Percentiles rank a stretch among this genome's conserved stretches.
These are phyloP conservation scores for Agonopterix heracliana DNA, from an alignment of 2,888 invertebrate species.

Conservation along the genomic window DNA sequence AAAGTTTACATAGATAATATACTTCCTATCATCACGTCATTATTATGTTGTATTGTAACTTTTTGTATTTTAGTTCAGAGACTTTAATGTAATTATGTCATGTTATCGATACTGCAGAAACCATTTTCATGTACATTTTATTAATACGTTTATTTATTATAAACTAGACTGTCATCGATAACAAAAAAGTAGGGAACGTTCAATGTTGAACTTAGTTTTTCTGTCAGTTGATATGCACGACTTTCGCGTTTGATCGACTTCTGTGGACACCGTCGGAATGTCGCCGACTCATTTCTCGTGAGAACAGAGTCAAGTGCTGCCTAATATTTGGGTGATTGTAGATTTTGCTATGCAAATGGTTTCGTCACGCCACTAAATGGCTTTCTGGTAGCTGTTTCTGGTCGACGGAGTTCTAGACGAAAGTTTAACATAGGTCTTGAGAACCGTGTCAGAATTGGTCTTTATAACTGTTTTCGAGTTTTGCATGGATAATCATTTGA, in stretches of 20 bases:
- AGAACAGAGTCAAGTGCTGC: constrained; percentile 51
- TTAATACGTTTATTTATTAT: not conserved
- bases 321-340: constrained; percentile 58
- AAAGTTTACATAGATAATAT: too few relatives aligned
- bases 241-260: constrained; percentile 62
- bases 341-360: constrained; percentile 68
- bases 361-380: constrained; percentile 59
- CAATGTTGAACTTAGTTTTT: constrained; percentile 56
- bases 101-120: too few relatives aligned
- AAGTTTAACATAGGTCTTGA: constrained; percentile 42
- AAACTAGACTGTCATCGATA: constrained; percentile 23
- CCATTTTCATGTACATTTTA: too few relatives aligned
- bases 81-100: too few relatives aligned
- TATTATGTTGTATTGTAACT: too few relatives aligned
- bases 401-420: constrained; percentile 28
- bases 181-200: constrained; percentile 47
- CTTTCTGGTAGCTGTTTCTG: constrained; percentile 60
- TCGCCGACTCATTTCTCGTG: constrained; percentile 66
- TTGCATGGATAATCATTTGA: too few relatives aligned
- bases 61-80: too few relatives aligned
- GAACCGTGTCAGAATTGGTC: constrained; percentile 53
- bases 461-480: constrained; percentile 21
- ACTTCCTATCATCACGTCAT: too few relatives aligned
- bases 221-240: constrained; percentile 70
- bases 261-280: constrained; percentile 60